phyloP scores from a whole-genome alignment of 2,888 invertebrate species.

The Aspidapion aeneum region DNA sequence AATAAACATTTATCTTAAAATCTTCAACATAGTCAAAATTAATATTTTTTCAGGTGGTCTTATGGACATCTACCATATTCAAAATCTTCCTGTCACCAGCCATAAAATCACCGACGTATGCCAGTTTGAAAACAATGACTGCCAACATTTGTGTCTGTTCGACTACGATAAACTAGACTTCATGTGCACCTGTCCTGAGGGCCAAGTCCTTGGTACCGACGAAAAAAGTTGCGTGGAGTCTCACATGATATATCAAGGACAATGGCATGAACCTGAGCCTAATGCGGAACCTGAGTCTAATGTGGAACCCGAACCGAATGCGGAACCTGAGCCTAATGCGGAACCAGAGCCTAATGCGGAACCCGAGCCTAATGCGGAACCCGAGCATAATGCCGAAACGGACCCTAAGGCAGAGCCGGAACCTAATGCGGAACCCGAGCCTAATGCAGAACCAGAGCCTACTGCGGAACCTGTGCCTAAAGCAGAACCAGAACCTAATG shows the following conservation, averaged over 20 bases:
- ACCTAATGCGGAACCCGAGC: constrained; percentile 28
- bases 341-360: constrained; percentile 39
- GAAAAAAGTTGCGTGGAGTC: constrained; percentile 48
- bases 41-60: no score
- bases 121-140: constrained; percentile 60
- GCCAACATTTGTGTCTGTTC: constrained; percentile 65
- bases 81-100: constrained; percentile 52
- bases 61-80: constrained; percentile 48
- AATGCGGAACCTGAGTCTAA: constrained; percentile 29
- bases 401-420: constrained; percentile 22
- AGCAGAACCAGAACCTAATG: constrained; percentile 44
- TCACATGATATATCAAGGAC: constrained; percentile 15
- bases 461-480: constrained; percentile 40
- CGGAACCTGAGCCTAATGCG: constrained; percentile 35
- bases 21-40: no score
- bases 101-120: constrained; percentile 62
- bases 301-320: constrained; percentile 33
- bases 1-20: no score
- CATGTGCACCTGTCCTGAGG: constrained; percentile 61
- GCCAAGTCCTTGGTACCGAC: constrained; percentile 51
- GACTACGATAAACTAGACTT: constrained; percentile 62
- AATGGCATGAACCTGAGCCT: constrained; percentile 28
- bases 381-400: constrained; percentile 31
- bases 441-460: constrained; percentile 31
- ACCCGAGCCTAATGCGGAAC: constrained; percentile 35